Conservation (phyloP, 2,888 invertebrate genomes). For the Anthophora plumipes region DNA sequence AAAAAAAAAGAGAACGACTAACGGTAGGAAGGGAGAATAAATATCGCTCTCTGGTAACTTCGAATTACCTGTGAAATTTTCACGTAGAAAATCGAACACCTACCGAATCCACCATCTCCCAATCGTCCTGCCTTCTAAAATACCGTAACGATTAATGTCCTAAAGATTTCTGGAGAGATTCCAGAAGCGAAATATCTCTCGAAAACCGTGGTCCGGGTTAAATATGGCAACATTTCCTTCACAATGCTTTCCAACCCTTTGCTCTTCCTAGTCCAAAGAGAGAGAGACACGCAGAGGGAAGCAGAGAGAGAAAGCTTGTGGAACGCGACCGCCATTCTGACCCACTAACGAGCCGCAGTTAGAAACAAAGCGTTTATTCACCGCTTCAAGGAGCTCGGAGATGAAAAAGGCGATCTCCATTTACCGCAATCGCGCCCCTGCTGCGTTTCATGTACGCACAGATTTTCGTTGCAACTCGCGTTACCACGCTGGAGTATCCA, state of each 20-base stretch:
- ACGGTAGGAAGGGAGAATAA: constrained; percentile 11
- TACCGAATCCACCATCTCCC: neutral
- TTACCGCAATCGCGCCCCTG: constrained; percentile 11
- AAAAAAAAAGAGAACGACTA: too few species aligned
- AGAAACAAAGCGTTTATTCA: constrained; percentile 35
- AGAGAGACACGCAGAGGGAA: too few species aligned
- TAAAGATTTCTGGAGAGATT: too few species aligned
- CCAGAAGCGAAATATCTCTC: neutral
- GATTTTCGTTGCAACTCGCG: constrained; percentile 15
- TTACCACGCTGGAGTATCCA: neutral
- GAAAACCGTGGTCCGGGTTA: neutral
- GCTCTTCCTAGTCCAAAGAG: neutral
- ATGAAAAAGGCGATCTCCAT: constrained; percentile 30
- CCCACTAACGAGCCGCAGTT: constrained; percentile 33
- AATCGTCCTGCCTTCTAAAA: neutral
- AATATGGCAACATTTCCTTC: neutral
- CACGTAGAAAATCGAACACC: neutral
- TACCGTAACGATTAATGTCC: neutral
- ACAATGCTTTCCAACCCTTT: neutral
- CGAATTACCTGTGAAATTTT: constrained; percentile 33
- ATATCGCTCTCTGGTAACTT: constrained; percentile 1
- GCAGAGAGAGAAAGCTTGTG: neutral
- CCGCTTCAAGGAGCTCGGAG: constrained; percentile 12
- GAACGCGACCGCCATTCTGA: constrained; percentile 25
- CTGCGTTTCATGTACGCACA: neutral